Evolutionary conservation across 1,140 invertebrate genomes (phyloP).

Genomic region (Tetranychus cinnabarinus): DNA sequence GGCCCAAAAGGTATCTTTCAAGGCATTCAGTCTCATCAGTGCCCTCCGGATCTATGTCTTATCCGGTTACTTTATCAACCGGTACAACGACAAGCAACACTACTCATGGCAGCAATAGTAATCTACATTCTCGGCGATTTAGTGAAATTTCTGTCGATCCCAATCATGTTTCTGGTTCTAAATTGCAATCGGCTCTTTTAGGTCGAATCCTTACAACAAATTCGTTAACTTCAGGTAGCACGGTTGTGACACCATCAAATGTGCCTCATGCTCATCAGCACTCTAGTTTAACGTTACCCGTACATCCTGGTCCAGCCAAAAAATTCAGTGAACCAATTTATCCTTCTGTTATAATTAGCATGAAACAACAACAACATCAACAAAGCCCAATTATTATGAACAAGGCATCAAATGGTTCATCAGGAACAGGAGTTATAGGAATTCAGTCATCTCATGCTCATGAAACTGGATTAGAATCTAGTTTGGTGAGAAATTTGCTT

Average conservation of each 20-base stretch:
- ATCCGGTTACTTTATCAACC: background rate
- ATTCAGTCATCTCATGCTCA: too few relatives aligned
- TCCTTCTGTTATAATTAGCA: background rate
- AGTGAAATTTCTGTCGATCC: background rate
- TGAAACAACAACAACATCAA: background rate
- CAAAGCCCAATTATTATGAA: background rate
- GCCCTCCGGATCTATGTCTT: background rate
- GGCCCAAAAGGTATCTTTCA: constrained; percentile 17
- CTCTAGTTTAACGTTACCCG: background rate
- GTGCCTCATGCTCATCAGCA: too few relatives aligned
- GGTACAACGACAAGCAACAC: background rate
- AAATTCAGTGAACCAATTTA: background rate
- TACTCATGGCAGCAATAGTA: background rate
- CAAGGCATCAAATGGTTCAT: background rate
- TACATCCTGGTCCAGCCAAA: background rate
- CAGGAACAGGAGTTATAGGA: too few relatives aligned
- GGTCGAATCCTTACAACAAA: background rate
- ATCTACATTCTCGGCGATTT: background rate
- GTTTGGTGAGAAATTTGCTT: constrained; percentile 3
- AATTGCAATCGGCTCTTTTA: constrained; percentile 3
- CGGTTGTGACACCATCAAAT: background rate
- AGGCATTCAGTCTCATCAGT: constrained; percentile 14
- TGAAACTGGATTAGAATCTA: background rate
- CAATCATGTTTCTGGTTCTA: background rate
- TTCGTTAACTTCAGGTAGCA: background rate